Evolutionary conservation across 2,797 vertebrate species (phyloP), one percentile per base, ranked within the genome.

Genomic region (Florisuga fusca): DNA sequence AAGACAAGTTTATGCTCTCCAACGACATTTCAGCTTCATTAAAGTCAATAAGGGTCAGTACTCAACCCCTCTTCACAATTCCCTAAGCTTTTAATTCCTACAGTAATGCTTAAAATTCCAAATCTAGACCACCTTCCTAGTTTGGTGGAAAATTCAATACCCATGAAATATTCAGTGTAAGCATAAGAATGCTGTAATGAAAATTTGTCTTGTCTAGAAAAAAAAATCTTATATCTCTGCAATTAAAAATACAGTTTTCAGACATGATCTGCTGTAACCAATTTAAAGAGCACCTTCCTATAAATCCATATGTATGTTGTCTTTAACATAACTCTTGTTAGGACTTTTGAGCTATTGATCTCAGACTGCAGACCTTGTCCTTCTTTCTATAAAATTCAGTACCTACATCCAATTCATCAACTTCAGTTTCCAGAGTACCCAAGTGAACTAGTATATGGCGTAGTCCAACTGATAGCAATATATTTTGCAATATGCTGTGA

Each of bases 221-320:
- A 72, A 86, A 59, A 27, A 8, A 45, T 18, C 48, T 48, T 5
- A 43, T 54, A 86, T 31, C 12, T 19, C 27, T 14, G 8, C 58
- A 86, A 43, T 69, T 86, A 69, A 71, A 59, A 77, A 53, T 21
- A 38, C 11, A 69, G 21, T 46, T 80, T 75, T 86, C 41, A 83
- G 63, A 34, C 34, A 8, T 16, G 33, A 48, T 43, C 51, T 31
- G 13, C 33, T 53, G 13, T 18, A 68, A 76, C 68, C 7, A 64
- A 79, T 21, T 36, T 48, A 27, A 87, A 91, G 15, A 68, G 0
- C 17, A 12, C 8, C 58, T 16, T 87, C 79, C 46, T 38, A 62
- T 3, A 73, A 26, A 36, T 25, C 3, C 38, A 21, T 2, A 22
- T 1, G 1, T 10, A 12, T 2, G 3, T 5, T 31, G 15, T 15